Base-by-base conservation (phyloP, 1,140 invertebrate species). In the Euura saliciscinereae region DNA sequence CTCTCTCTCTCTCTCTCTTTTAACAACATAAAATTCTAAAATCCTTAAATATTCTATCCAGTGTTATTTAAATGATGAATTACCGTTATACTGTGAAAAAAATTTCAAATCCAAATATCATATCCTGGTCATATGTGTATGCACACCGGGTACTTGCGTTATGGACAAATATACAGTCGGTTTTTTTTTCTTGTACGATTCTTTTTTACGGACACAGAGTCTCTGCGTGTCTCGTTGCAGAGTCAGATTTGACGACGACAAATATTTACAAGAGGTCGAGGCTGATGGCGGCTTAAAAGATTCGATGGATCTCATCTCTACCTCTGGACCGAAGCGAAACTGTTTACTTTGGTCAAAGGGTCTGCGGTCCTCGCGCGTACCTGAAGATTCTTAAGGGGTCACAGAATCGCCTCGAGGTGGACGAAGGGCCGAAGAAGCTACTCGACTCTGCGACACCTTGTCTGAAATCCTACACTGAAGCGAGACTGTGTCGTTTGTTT, bases 241-340 rank as follows among this genome's bases (percentile, higher is more conserved):
- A 79, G 76, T 77, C 75, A 77, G 78, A 76, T 77, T 80, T 74
- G 75, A 79, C 71, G 74, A 79, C 71, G 80, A 76, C 81, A 83
- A 83, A 83, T 83, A 83, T 83, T 83, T 83, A 80, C 81, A 74
- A 42, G 66, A 78, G 74, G 78, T 78, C n/a, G 78, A 76, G 75
- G 73, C 75, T 75, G 71, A 78, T 69, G 79, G 71, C 51, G 51
- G 51, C 51, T 59, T 59, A 59, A 59, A 59, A 59, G 51, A 59
- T 59, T 59, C 51, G 51, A 59, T 59, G 13, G 8, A n/a, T n/a
- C 10, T 11, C 51, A 6, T n/a, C 10, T 8, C 3, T 11, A 11
- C 8, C 51, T 59, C 8, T n/a, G 51, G 3, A 8, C 2, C 8
- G 3, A 59, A 4, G 10, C 3, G 51, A 59, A 4, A n/a, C 1